Conservation (phyloP, 1,140 invertebrate genomes). For the Bilobella aurantiaca region DNA sequence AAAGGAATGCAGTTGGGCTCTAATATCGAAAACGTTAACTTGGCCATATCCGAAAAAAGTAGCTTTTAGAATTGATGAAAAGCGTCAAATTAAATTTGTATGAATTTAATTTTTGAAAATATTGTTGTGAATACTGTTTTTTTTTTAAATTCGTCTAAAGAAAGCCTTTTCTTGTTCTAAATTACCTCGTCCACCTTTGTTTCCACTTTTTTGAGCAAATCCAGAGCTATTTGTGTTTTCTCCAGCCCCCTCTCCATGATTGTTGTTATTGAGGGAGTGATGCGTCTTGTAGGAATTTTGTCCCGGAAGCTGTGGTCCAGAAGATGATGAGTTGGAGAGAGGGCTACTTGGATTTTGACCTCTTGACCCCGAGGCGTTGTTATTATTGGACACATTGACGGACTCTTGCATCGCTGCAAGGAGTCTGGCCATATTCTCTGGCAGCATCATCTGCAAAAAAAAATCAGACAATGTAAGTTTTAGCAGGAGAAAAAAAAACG, state of each 20-base stretch:
- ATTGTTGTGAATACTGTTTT: too few species aligned
- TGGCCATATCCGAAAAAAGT: too few species aligned
- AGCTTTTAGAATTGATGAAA: too few species aligned
- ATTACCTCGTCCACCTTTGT: background rate
- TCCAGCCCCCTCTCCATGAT: background rate
- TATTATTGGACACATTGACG: conserved; percentile 22
- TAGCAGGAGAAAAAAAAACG: background rate
- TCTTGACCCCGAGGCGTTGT: conserved; percentile 9
- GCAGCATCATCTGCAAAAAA: conserved; percentile 36
- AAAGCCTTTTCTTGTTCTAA: background rate
- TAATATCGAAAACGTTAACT: too few species aligned
- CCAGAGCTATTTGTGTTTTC: background rate
- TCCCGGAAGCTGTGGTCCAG: background rate
- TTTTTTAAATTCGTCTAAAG: background rate
- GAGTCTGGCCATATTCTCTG: conserved; percentile 39
- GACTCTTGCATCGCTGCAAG: conserved; percentile 39
- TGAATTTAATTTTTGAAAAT: too few species aligned
- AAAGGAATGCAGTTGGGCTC: too few species aligned
- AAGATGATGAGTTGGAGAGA: background rate
- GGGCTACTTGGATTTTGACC: background rate
- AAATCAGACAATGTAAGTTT: too few species aligned
- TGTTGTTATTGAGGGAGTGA: conserved; percentile 9
- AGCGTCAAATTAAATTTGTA: too few species aligned
- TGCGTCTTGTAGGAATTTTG: background rate
- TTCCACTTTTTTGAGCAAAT: background rate